Evolutionary conservation across 2,113 vertebrate genomes (phyloP).

Genomic region (Aspiorhynchus laticeps): DNA sequence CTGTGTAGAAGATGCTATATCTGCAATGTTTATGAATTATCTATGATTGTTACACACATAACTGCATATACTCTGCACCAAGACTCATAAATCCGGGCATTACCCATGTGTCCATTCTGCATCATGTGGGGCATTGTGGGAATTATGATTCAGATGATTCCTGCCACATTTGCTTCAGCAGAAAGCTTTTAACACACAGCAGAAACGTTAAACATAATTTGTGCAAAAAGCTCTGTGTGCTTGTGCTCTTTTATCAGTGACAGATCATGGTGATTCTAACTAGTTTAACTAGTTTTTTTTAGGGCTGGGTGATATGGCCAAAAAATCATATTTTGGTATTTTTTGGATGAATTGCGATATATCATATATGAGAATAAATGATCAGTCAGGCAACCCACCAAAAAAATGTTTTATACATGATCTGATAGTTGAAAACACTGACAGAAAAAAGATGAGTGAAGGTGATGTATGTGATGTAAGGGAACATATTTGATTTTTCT

Average conservation of each 20-base stretch:
- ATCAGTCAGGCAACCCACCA: background rate
- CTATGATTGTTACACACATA: background rate
- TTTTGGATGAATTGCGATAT: too few relatives aligned
- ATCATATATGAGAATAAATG: background rate
- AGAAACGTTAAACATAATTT: background rate
- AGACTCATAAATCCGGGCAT: constrained; percentile 10
- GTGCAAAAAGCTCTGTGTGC: background rate
- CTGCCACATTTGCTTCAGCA: background rate
- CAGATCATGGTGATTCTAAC: background rate
- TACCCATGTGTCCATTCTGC: constrained; percentile 18
- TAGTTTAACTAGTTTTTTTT: background rate
- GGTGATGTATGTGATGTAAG: background rate
- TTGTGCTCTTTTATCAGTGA: background rate
- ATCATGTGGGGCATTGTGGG: constrained; percentile 2
- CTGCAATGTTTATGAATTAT: background rate
- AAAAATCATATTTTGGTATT: too few relatives aligned
- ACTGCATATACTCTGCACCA: background rate
- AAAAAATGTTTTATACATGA: background rate
- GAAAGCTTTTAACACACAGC: background rate
- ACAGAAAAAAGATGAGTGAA: background rate
- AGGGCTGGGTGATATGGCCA: too few relatives aligned
- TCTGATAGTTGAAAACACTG: background rate
- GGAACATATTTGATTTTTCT: constrained; percentile 46
- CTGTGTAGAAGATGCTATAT: background rate
- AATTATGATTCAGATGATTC: constrained; percentile 4